Base-by-base conservation (phyloP, 2,797 vertebrate species). In the Gallinago solitaria region DNA sequence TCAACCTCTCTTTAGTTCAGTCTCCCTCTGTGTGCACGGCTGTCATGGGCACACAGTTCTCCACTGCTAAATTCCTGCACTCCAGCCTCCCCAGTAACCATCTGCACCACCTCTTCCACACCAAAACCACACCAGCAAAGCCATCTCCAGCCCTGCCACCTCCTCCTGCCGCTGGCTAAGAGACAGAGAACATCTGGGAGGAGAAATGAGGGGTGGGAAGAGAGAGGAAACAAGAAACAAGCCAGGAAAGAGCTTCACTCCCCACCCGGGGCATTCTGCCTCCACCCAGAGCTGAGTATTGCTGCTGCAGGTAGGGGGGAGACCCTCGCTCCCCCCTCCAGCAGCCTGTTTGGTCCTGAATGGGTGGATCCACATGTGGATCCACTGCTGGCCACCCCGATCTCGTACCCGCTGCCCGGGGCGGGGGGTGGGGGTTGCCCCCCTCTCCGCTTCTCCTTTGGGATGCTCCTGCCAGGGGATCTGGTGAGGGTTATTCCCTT, bases 351-450 rank as follows among this genome's bases (percentile, higher is more conserved):
- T 78, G 76, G 83, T 88, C 93, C 88, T 39, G 35, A 75, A 43
- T 0, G 0, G n/a, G 56, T 28, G 56, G 56, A 73, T 20, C 50
- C 54, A 76, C 39, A 13, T 5, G 39, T 9, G 48, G 86, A 75
- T 47, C 60, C 47, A 8, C 65, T 30, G 68, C 80, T 51, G 70
- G 75, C 43, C 75, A 50, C 39, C 41, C 63, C 35, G 12, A 54
- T 35, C 65, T 73, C 1, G 0, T 9, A 59, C 61, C 48, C 1
- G 1, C 69, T 45, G 64, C 65, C 86, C 0, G 0, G 41, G 80
- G 51, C 45, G 39, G 39, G 6, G 39, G 39, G 39, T 39, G 39
- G 39, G 39, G 48, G 39, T 2, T 30, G 56, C 59, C n/a, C 51
- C 80, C 71, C 63, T 83, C 85, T 51, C 79, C 1, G 3, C 50